Evolutionary conservation across 2,888 invertebrate species (phyloP).

Genomic region (Sepiola atlantica): DNA sequence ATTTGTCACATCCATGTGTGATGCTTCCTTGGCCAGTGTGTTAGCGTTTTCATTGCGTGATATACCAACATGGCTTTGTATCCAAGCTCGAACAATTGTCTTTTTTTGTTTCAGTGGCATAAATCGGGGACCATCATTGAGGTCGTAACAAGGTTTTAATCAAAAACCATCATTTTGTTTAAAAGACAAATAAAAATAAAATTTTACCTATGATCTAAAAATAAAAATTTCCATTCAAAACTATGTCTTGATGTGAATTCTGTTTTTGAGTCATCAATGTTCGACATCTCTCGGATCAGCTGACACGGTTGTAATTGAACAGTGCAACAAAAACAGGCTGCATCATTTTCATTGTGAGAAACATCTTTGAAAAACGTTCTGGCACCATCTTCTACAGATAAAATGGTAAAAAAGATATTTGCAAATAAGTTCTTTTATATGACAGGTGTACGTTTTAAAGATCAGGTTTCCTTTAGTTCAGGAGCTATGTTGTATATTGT

Average conservation of each 20-base stretch:
- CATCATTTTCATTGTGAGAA: constrained; percentile 49
- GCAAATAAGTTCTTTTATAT: background rate
- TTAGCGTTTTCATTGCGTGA: too few species aligned
- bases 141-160: too few species aligned
- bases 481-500: too few species aligned
- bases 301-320: constrained; percentile 88
- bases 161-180: background rate
- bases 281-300: constrained; percentile 87
- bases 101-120: constrained; percentile 1
- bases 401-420: background rate
- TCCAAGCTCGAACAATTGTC: too few species aligned
- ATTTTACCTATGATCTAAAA: constrained; percentile 85
- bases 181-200: background rate
- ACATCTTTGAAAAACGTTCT: constrained; percentile 35
- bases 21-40: too few species aligned
- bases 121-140: too few species aligned
- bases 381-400: constrained; percentile 19
- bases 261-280: constrained; percentile 77
- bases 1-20: too few species aligned
- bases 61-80: too few species aligned
- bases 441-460: too few species aligned
- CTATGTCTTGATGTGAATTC: constrained; percentile 95
- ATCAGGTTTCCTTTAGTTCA: too few species aligned
- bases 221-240: constrained; percentile 96
- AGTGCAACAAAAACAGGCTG: constrained; percentile 67